Conservation (phyloP, 2,888 invertebrate genomes). For the Furcula furcula region DNA sequence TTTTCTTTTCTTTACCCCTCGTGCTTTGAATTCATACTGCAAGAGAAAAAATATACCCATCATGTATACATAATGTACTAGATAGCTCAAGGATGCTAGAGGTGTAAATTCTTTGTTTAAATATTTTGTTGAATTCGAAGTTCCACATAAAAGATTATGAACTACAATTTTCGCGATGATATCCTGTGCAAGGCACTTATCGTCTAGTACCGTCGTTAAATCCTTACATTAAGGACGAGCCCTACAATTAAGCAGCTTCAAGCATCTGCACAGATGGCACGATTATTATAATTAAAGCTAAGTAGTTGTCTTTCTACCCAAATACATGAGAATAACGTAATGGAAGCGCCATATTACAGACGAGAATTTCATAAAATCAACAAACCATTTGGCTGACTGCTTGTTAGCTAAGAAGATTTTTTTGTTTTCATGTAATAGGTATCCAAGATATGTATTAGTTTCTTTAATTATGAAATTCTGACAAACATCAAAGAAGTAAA, state of each 20-base stretch:
- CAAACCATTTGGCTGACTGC: constrained; percentile 16
- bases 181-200: not conserved
- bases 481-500: too few species aligned
- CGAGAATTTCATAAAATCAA: constrained; percentile 14
- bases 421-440: too few species aligned
- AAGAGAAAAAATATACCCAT: not conserved
- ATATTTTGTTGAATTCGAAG: too few species aligned
- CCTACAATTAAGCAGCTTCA: not conserved
- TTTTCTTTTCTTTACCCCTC: constrained; percentile 98
- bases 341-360: constrained; percentile 16
- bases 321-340: constrained; percentile 7
- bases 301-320: not conserved
- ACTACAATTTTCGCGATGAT: not conserved
- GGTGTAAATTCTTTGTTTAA: too few species aligned
- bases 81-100: too few species aligned
- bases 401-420: constrained; percentile 17
- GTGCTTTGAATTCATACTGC: constrained; percentile 99
- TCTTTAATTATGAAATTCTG: too few species aligned
- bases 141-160: not conserved
- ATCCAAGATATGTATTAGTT: too few species aligned
- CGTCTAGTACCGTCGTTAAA: not conserved
- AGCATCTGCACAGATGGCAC: not conserved
- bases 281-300: not conserved
- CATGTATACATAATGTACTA: too few species aligned
- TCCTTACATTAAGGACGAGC: not conserved